A percentile compares a stretch with the other conserved stretches of the same genome.
phyloP scores from a whole-genome alignment of 2,888 invertebrate species.

The Calameuta idolon region DNA sequence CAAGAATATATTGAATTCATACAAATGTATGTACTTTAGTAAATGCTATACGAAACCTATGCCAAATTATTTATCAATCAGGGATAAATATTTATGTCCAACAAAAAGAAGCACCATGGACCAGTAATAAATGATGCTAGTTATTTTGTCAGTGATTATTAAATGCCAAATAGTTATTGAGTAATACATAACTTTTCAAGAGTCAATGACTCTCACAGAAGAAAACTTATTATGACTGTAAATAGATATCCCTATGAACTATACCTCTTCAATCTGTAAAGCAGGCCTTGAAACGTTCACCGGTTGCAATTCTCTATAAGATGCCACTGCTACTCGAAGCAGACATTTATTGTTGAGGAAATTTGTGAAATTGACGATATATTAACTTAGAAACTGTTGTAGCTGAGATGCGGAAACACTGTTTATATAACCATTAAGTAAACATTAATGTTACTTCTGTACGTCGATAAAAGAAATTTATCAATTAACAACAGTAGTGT shows the following conservation, averaged over 20 bases:
- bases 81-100: not conserved
- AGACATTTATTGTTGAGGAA: not conserved
- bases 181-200: not conserved
- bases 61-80: not conserved
- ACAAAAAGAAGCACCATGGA: not conserved
- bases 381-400: not conserved
- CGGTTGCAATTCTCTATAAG: not conserved
- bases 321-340: not conserved
- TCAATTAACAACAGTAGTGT: conserved; percentile 15
- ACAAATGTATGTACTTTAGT: not conserved
- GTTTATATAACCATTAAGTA: conserved; percentile 30
- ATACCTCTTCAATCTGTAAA: not conserved
- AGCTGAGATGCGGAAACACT: conserved; percentile 11
- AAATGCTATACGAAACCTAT: not conserved
- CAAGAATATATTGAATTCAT: not conserved
- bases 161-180: not conserved
- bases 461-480: conserved; percentile 26
- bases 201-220: not conserved
- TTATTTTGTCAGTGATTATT: not conserved
- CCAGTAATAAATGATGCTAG: not conserved
- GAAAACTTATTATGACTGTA: not conserved
- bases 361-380: not conserved
- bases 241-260: not conserved
- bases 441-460: conserved; percentile 29
- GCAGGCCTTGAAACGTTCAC: not conserved